Evolutionary conservation across 2,113 vertebrate genomes (phyloP).

Genomic region (Hemicordylus capensis): DNA sequence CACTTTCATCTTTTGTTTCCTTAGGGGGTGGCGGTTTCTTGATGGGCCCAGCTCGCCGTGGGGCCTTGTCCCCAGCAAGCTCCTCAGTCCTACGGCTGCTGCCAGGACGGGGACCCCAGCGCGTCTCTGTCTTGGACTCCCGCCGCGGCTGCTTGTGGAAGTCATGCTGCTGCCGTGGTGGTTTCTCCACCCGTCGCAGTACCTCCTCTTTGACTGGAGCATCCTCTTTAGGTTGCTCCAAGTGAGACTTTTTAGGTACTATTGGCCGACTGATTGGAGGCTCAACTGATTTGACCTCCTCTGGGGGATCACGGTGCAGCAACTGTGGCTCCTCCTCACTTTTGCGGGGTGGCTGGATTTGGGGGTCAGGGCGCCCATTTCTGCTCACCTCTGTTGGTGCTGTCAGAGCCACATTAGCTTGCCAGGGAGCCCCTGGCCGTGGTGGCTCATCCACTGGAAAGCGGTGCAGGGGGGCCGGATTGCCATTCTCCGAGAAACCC

Average conservation of each 20-base stretch:
- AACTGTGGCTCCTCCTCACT: not conserved
- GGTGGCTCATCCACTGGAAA: constrained; percentile 71
- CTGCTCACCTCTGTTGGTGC: constrained; percentile 52
- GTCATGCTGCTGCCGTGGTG: constrained; percentile 48
- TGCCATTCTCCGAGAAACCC: constrained; percentile 83
- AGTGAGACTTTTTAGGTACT: constrained; percentile 48
- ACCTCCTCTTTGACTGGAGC: constrained; percentile 39
- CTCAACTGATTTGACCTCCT: constrained; percentile 26
- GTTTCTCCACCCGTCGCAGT: constrained; percentile 52
- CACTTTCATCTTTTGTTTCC: constrained; percentile 43
- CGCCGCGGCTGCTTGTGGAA: constrained; percentile 76
- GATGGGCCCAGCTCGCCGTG: constrained; percentile 82
- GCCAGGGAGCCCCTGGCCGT: constrained; percentile 39
- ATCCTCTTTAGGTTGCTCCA: constrained; percentile 62
- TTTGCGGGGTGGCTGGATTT: not conserved
- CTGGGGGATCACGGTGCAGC: not conserved
- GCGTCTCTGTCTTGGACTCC: constrained; percentile 90
- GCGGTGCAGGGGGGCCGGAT: constrained; percentile 68
- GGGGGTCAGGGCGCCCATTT: constrained; percentile 13
- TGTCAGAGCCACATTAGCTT: constrained; percentile 24
- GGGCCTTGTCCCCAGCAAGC: constrained; percentile 33
- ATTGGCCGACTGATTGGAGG: constrained; percentile 20
- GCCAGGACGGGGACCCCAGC: constrained; percentile 91
- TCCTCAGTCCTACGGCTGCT: constrained; percentile 74
- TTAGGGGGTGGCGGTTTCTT: constrained; percentile 76